phyloP scores from a whole-genome alignment of 2,888 invertebrate genomes.

The Brachynemurus nebulosus region DNA sequence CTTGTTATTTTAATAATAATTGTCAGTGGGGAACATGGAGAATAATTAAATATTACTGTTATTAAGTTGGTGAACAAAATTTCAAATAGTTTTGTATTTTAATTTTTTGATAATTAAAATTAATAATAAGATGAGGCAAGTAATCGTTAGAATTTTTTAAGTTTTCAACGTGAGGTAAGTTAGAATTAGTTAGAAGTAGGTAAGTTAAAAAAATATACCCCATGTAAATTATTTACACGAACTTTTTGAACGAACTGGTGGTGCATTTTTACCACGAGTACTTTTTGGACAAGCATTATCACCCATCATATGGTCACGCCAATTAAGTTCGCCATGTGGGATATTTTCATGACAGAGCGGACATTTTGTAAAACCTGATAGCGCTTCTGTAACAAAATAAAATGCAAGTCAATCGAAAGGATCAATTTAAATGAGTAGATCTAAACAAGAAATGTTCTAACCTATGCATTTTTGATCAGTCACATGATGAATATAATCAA shows the following conservation, averaged over 20 bases:
- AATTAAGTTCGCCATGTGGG: conserved; percentile 59
- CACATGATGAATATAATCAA: conserved; percentile 47
- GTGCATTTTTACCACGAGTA: conserved; percentile 22
- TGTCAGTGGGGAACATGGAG: too few relatives aligned
- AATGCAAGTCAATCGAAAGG: background rate
- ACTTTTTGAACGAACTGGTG: background rate
- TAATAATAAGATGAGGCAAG: too few relatives aligned
- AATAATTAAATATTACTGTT: too few relatives aligned
- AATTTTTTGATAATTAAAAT: too few relatives aligned
- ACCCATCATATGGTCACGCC: conserved; percentile 66
- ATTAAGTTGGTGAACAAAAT: too few relatives aligned
- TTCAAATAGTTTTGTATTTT: too few relatives aligned
- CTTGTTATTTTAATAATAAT: too few relatives aligned
- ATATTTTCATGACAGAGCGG: conserved; percentile 75
- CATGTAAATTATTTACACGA: conserved; percentile 4
- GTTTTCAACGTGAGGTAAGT: too few relatives aligned
- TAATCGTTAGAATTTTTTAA: too few relatives aligned
- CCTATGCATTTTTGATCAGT: conserved; percentile 48
- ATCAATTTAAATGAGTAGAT: background rate
- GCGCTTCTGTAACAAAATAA: conserved; percentile 27
- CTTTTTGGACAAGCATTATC: conserved; percentile 33
- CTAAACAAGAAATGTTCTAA: conserved; percentile 25
- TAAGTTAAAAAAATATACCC: too few relatives aligned
- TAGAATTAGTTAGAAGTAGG: too few relatives aligned
- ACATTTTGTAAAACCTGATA: conserved; percentile 61